phyloP scores from a whole-genome alignment of 2,888 invertebrate genomes.

The Nomada flava region DNA sequence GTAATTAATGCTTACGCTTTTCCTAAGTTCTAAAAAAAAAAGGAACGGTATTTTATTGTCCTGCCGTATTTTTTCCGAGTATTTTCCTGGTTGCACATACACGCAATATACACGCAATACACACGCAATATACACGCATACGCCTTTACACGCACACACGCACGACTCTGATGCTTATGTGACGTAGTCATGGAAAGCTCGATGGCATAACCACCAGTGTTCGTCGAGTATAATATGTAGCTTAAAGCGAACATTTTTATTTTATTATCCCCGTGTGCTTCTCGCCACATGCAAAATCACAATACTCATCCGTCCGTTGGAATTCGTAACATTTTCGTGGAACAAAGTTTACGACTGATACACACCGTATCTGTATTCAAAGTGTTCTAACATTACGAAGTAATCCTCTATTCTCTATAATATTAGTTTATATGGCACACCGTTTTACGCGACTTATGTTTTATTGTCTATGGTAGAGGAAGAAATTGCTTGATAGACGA shows the following conservation, averaged over 20 bases:
- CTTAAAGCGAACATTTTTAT: slow-evolving; percentile 53
- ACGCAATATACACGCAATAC: slow-evolving; percentile 18
- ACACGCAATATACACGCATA: slow-evolving; percentile 48
- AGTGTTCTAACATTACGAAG: slow-evolving; percentile 7
- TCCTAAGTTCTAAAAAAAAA: slow-evolving; percentile 74
- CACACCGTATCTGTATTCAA: neutral
- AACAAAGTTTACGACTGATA: neutral
- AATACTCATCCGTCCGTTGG: slow-evolving; percentile 6
- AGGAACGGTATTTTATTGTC: slow-evolving; percentile 83
- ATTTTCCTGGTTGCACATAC: slow-evolving; percentile 53
- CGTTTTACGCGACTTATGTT: neutral
- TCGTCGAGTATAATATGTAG: slow-evolving; percentile 57
- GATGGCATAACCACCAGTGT: slow-evolving; percentile 79
- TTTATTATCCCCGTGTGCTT: slow-evolving; percentile 47
- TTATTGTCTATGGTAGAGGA: slow-evolving; percentile 31
- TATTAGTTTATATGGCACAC: slow-evolving; percentile 2
- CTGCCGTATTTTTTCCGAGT: slow-evolving; percentile 76
- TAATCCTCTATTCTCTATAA: neutral
- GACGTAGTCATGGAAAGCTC: slow-evolving; percentile 81
- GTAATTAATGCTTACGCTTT: slow-evolving; percentile 71
- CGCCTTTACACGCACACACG: slow-evolving; percentile 61
- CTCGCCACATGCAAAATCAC: slow-evolving; percentile 26
- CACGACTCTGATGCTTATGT: slow-evolving; percentile 71
- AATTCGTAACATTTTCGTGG: slow-evolving; percentile 6
- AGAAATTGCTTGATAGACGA: neutral